phyloP scores from a whole-genome alignment of 1,140 invertebrate species.

The Meloidogyne floridensis region DNA sequence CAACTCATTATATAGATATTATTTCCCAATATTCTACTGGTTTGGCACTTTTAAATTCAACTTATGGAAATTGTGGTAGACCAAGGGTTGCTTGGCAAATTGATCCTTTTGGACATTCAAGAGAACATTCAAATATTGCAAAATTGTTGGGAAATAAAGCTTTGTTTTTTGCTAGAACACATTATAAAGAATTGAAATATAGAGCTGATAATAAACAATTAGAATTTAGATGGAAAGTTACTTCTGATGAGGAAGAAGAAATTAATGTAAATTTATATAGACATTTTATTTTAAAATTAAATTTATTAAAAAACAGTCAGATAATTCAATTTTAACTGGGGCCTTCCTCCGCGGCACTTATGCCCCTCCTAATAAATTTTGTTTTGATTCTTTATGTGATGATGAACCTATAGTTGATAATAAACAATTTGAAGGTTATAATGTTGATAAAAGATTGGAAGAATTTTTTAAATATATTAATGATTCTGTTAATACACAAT shows the following conservation, averaged over 20 bases:
- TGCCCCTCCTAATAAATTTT: conserved; percentile 77
- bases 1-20: conserved; percentile 81
- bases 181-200: conserved; percentile 79
- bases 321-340: conserved; percentile 59
- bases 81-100: conserved; percentile 74
- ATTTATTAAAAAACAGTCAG: conserved; percentile 33
- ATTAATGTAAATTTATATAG: background rate
- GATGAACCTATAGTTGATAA: conserved; percentile 77
- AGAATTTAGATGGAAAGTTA: conserved; percentile 83
- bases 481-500: conserved; percentile 66
- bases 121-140: conserved; percentile 71
- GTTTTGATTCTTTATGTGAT: conserved; percentile 81
- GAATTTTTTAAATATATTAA: conserved; percentile 29
- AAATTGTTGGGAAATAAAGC: conserved; percentile 76
- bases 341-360: conserved; percentile 52
- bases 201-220: conserved; percentile 73
- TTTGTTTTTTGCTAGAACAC: conserved; percentile 82
- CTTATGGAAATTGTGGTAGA: conserved; percentile 71
- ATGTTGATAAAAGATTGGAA: conserved; percentile 67
- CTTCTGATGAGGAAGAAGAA: conserved; percentile 65
- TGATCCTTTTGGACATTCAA: conserved; percentile 74
- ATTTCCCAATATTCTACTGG: conserved; percentile 84
- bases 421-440: conserved; percentile 69
- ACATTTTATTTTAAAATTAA: conserved; percentile 20
- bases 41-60: conserved; percentile 69